Base-by-base conservation (phyloP, 2,113 vertebrate species). In the Merops nubicus region DNA sequence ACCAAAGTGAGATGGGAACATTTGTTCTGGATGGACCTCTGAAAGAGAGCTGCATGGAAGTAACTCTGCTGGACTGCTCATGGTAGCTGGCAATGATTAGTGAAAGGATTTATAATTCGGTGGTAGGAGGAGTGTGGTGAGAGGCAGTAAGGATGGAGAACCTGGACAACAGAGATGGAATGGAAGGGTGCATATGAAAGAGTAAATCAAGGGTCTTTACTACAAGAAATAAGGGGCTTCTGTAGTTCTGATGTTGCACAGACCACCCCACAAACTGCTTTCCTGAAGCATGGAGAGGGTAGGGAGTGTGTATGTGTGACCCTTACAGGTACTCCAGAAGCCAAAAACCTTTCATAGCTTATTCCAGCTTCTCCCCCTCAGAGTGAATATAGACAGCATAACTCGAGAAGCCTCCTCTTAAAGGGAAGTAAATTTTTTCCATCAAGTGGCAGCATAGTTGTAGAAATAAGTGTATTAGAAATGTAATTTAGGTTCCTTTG, bases 241-340 rank as follows among this genome's bases (percentile, higher is more conserved):
- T 73, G 31, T 31, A 73, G 18, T 73, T 86, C 31, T 56, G n/a
- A 26, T 1, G 0, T 56, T 82, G 34, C 22, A 26, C 5, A 29
- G 60, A 34, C 8, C 36, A n/a, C 20, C 8, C 8, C 1, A 0
- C 29, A 56, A 29, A n/a, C 26, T 60, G 12, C 15, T 56, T 48
- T 57, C 13, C 3, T 28, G 22, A 50, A 29, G 17, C 1, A 0
- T 42, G 13, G 12, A 21, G 8, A 69, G 15, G 8, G 5, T 56
- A 60, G 29, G 18, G 19, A 11, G 5, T 20, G 19, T 63, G 20
- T 51, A 20, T 29, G 28, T 6, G 19, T 31, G 29, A 19, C 34
- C 13, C 20, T 80, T 60, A 23, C 6, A 40, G 21, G 4, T 67
- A 38, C 13, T 78, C 19, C 38, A 54, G 65, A 50, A 67, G 28